phyloP scores from a whole-genome alignment of 2,113 vertebrate genomes.

The Cinclus mexicanus region DNA sequence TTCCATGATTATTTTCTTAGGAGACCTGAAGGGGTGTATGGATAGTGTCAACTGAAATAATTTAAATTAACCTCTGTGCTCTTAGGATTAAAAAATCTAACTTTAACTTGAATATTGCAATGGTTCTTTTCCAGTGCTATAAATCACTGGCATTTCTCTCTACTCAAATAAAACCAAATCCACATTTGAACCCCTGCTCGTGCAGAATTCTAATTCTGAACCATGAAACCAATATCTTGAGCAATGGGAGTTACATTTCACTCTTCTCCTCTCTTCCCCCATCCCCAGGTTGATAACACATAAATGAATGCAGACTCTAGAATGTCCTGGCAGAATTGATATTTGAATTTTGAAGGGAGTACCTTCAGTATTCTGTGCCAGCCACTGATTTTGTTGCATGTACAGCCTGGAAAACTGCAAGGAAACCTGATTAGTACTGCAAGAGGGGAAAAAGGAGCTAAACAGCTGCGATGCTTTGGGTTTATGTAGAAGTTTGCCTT shows the following conservation, averaged over 20 bases:
- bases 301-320: neutral
- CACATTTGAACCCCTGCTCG: neutral
- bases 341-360: neutral
- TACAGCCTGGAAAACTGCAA: neutral
- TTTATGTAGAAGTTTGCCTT: neutral
- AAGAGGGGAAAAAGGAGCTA: neutral
- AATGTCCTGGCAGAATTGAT: neutral
- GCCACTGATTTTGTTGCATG: neutral
- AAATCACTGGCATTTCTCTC: neutral
- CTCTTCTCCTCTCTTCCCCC: neutral
- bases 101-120: neutral
- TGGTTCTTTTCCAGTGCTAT: neutral
- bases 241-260: neutral
- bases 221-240: neutral
- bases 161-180: neutral
- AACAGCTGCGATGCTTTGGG: neutral
- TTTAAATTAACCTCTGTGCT: neutral
- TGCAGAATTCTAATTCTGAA: neutral
- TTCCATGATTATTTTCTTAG: neutral
- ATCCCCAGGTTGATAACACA: neutral
- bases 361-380: neutral
- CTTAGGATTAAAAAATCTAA: neutral
- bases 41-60: neutral
- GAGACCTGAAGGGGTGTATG: neutral
- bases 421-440: neutral